Base-by-base conservation (phyloP, 1,140 invertebrate genomes). In the Bombus superbus region DNA sequence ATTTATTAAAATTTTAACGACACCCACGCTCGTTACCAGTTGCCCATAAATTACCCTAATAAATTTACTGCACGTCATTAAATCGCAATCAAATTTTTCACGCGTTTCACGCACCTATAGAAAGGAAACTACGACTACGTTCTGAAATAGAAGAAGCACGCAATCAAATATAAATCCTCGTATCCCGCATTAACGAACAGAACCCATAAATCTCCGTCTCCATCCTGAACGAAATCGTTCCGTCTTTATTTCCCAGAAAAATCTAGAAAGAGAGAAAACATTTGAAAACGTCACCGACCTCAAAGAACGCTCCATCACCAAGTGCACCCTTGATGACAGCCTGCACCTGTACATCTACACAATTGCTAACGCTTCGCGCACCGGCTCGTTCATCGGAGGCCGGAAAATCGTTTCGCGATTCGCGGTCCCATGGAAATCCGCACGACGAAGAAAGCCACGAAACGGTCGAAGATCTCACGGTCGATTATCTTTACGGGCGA, bases 401-500 rank as follows among this genome's bases (percentile, higher is more conserved):
- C 59, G 81, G 88, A 81, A 90, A 90, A 90, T 90, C 77, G 38
- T 83, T 71, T 40, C 35, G 76, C 42, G 68, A 64, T 79, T n/a
- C 88, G 75, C 42, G 78, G 81, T 68, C 59, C 78, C 74, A 35
- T 74, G 81, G 86, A 82, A 85, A 90, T 90, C 47, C 75, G n/a
- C 79, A n/a, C 28, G 69, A 15, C 73, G 75, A 83, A 81, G 71
- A 87, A 83, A 89, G 72, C 83, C 73, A 57, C 59, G 75, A 53
- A 59, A 64, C 83, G 88, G 90, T 87, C 73, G 90, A 92, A 92
- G 91, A 91, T 93, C 91, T 93, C 88, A 94, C 92, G 90, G 91
- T 94, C 94, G 92, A 94, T 94, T 94, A 94, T 94, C 93, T 89
- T 88, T 81, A 94, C 93, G 86, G 89, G 88, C 86, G 90, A 89